These are phyloP conservation scores for Cydia splendana DNA, from an alignment of 1,140 invertebrate species.

Conservation along the genomic window DNA sequence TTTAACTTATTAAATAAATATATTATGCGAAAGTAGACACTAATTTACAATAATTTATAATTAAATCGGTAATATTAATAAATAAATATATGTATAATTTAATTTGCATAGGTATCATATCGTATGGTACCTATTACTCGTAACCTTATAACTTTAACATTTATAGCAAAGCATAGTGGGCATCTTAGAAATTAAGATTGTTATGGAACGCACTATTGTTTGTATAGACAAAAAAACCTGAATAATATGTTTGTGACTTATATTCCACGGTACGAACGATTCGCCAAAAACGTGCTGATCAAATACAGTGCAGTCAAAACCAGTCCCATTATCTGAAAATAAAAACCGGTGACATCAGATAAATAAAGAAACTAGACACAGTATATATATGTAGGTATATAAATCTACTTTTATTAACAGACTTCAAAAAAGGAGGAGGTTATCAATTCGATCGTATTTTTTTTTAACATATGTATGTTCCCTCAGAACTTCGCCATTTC, in stretches of 20 bases:
- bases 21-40: not conserved
- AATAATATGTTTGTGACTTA: slow-evolving; percentile 60
- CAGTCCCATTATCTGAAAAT: slow-evolving; percentile 86
- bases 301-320: slow-evolving; percentile 86
- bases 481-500: too few species aligned
- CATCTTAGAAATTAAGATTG: not conserved
- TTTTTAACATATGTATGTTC: too few species aligned
- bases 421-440: too few species aligned
- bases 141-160: not conserved
- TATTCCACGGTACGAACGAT: slow-evolving; percentile 85
- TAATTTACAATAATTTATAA: not conserved
- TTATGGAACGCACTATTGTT: not conserved
- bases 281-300: slow-evolving; percentile 86
- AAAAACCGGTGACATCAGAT: slow-evolving; percentile 39
- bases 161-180: not conserved
- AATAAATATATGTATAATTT: not conserved
- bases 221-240: not conserved
- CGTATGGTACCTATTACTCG: not conserved
- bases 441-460: too few species aligned
- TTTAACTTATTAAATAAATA: not conserved
- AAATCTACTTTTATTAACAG: too few species aligned
- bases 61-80: not conserved
- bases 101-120: not conserved
- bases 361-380: slow-evolving; percentile 33
- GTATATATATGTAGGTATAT: too few species aligned